Conservation (phyloP, 2,797 vertebrate species). For the Pipistrellus nathusii region DNA sequence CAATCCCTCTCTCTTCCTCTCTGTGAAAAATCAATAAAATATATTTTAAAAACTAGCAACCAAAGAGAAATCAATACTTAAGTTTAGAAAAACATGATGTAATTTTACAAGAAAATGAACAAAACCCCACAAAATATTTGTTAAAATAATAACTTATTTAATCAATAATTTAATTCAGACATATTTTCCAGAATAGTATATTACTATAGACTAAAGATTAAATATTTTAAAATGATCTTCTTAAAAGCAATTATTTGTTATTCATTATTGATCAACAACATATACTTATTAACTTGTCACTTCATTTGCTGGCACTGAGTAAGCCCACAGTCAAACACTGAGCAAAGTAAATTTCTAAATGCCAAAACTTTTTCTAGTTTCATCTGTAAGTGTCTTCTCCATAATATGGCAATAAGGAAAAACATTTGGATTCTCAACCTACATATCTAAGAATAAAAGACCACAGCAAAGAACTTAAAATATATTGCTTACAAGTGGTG, state of each 20-base stretch:
- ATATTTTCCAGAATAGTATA: not conserved
- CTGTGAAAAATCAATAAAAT: too few relatives aligned
- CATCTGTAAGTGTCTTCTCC: not conserved
- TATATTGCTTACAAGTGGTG: not conserved
- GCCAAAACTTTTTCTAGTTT: not conserved
- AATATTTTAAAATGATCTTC: slow-evolving; percentile 28
- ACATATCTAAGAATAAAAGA: not conserved
- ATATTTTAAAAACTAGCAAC: not conserved
- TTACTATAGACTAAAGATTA: not conserved
- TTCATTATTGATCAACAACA: not conserved
- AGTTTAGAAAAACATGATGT: not conserved
- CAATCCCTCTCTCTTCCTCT: too few relatives aligned
- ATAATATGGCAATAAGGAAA: not conserved
- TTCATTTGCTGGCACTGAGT: not conserved
- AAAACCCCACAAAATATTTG: not conserved
- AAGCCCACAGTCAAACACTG: not conserved
- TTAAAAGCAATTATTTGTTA: slow-evolving; percentile 2
- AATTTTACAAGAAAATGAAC: not conserved
- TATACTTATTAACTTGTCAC: not conserved
- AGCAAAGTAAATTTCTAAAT: not conserved
- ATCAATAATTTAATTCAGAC: not conserved
- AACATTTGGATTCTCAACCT: not conserved
- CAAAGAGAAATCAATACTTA: not conserved
- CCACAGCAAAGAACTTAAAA: not conserved
- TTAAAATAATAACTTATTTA: slow-evolving; percentile 5